Conservation (phyloP, 1,140 invertebrate species). For the Potamilus streckersoni region DNA sequence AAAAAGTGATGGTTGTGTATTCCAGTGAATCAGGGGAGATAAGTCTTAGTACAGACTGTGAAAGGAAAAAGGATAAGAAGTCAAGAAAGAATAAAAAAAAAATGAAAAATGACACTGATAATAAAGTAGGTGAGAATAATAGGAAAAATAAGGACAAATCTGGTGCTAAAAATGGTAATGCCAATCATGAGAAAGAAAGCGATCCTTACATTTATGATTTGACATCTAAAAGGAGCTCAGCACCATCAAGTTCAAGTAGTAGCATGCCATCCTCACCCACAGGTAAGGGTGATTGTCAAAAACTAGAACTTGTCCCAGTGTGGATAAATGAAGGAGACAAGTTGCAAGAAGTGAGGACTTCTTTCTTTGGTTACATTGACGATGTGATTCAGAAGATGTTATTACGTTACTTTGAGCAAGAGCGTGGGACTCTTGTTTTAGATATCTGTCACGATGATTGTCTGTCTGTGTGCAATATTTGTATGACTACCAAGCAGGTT, state of each 20-base stretch:
- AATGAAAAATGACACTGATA: background rate
- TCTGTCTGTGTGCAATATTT: conserved; percentile 25
- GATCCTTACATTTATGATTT: conserved; percentile 16
- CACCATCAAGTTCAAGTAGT: conserved; percentile 20
- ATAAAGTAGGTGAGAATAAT: conserved; percentile 11
- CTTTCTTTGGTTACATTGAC: conserved; percentile 26
- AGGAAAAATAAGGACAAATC: conserved; percentile 12
- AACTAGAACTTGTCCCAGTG: conserved; percentile 23
- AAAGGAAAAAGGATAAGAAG: conserved; percentile 9
- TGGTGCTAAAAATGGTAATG: background rate
- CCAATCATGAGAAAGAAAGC: conserved; percentile 14
- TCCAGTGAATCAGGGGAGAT: no score
- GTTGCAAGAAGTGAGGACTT: conserved; percentile 21
- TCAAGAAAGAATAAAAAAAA: conserved; percentile 12
- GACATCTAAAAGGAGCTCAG: background rate
- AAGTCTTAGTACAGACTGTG: no score
- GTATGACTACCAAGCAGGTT: conserved; percentile 27
- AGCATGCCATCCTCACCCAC: conserved; percentile 1
- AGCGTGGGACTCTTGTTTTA: conserved; percentile 23
- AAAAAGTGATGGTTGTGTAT: no score
- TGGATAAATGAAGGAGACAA: conserved; percentile 29
- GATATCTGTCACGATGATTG: conserved; percentile 18
- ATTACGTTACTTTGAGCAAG: conserved; percentile 30
- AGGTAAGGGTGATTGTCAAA: conserved; percentile 23
- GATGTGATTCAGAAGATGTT: conserved; percentile 15